These are phyloP conservation scores for Musca vetustissima DNA, from an alignment of 1,140 invertebrate genomes.

Conservation along the genomic window DNA sequence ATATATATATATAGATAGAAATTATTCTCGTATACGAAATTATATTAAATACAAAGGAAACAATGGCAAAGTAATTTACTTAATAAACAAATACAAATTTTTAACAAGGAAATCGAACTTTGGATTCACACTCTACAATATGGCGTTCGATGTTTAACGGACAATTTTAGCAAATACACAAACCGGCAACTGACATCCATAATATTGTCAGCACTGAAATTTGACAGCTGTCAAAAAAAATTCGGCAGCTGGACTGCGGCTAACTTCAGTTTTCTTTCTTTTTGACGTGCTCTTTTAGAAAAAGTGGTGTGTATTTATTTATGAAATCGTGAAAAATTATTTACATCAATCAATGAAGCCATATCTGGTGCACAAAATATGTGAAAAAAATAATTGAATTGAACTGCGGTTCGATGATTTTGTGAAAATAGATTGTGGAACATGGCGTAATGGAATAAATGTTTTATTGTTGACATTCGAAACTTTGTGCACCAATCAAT, in stretches of 20 bases:
- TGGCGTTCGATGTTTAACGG: too few relatives aligned
- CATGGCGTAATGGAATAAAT: background rate
- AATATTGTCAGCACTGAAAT: background rate
- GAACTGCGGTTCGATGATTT: background rate
- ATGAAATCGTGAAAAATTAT: conserved; percentile 38
- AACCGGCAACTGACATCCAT: conserved; percentile 9
- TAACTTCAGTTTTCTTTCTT: conserved; percentile 48
- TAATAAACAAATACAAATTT: too few relatives aligned
- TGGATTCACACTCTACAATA: too few relatives aligned
- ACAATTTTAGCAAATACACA: background rate
- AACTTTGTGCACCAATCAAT: background rate
- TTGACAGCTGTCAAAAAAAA: conserved; percentile 22
- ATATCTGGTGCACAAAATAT: conserved; percentile 7
- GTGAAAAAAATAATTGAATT: conserved; percentile 4
- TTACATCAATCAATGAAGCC: conserved; percentile 33
- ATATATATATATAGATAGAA: background rate
- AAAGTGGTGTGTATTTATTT: conserved; percentile 42
- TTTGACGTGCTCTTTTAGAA: conserved; percentile 49
- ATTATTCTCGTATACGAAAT: too few relatives aligned
- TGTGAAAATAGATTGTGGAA: background rate
- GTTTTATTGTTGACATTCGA: background rate
- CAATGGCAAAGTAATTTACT: too few relatives aligned
- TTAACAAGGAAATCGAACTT: too few relatives aligned
- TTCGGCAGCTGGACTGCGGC: conserved; percentile 30
- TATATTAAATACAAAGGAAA: too few relatives aligned